A percentile compares a stretch with the other conserved stretches of the same genome.
These are phyloP conservation scores for Caracal caracal DNA, from an alignment of 2,113 vertebrate genomes.

Conservation along the genomic window DNA sequence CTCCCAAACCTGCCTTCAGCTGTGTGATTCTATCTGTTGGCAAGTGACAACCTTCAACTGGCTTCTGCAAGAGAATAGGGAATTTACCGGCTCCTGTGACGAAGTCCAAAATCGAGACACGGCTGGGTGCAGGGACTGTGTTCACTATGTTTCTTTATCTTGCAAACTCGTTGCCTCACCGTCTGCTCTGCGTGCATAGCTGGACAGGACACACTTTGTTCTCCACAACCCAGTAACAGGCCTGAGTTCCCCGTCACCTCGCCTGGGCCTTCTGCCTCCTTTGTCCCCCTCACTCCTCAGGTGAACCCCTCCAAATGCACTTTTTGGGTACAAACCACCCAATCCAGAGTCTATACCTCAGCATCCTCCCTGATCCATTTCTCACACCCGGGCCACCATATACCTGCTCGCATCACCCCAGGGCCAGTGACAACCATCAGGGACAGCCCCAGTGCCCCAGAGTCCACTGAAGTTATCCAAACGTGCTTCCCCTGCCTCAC, in stretches of 20 bases:
- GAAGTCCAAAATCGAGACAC: neutral
- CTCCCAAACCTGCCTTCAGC: neutral
- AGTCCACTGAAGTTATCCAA: neutral
- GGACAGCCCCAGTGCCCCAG: neutral
- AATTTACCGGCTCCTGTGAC: neutral
- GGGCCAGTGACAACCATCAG: neutral
- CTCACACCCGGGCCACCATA: neutral
- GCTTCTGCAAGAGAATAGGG: neutral
- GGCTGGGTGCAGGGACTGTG: neutral
- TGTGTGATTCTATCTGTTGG: neutral
- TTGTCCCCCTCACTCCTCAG: neutral
- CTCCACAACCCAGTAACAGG: fast-evolving
- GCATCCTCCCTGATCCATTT: neutral
- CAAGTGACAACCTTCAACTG: neutral
- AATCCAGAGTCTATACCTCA: neutral
- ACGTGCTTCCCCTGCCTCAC: neutral
- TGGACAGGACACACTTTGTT: neutral
- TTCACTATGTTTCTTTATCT: neutral
- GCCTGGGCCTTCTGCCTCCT: neutral
- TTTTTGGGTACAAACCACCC: neutral
- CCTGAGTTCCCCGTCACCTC: neutral
- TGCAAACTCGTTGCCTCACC: neutral
- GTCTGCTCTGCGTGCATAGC: neutral
- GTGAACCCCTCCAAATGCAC: neutral
- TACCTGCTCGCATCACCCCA: neutral